Evolutionary conservation across 2,888 invertebrate genomes (phyloP).

Genomic region (Pachymerium ferrugineum): DNA sequence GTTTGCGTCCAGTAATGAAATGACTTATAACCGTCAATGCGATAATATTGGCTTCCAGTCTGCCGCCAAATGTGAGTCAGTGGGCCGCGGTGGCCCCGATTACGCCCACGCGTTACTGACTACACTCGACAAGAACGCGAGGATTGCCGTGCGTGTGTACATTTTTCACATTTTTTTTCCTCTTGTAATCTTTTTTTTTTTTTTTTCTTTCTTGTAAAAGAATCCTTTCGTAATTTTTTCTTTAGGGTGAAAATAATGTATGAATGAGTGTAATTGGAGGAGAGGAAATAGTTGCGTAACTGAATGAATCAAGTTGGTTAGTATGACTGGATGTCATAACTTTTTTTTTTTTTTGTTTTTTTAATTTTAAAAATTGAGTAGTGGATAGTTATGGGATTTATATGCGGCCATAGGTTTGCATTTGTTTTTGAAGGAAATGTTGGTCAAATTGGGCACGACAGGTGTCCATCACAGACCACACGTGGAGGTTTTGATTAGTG

Average conservation of each 20-base stretch:
- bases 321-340: neutral
- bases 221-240: too few species aligned
- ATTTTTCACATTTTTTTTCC: too few species aligned
- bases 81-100: constrained; percentile 13
- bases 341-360: neutral
- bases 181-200: neutral
- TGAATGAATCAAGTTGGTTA: neutral
- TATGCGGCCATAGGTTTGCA: too few species aligned
- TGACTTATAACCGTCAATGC: neutral
- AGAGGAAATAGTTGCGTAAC: neutral
- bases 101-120: neutral
- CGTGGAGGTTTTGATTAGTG: too few species aligned
- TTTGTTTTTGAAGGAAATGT: too few species aligned
- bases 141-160: too few species aligned
- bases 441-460: too few species aligned
- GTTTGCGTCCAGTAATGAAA: constrained; percentile 2
- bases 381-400: too few species aligned
- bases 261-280: neutral
- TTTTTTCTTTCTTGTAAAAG: neutral
- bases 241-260: neutral
- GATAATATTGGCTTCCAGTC: neutral
- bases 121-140: neutral
- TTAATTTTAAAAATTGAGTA: too few species aligned
- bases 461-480: neutral
- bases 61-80: constrained; percentile 7